These are phyloP conservation scores for Tachina lurida DNA, from an alignment of 2,888 invertebrate genomes.

Conservation along the genomic window DNA sequence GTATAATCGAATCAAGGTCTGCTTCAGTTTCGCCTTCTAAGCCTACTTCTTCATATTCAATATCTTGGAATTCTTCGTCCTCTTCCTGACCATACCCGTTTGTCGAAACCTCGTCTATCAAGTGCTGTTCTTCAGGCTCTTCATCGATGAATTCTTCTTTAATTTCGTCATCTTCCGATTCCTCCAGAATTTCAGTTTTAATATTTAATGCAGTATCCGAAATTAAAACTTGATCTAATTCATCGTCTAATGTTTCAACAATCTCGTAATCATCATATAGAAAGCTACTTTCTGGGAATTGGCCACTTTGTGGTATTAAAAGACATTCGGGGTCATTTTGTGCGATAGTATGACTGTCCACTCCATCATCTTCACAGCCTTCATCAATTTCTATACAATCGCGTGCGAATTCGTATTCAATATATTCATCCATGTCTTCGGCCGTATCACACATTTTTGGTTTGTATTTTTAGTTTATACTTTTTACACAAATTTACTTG, in stretches of 20 bases:
- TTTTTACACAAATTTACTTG: slow-evolving; percentile 11
- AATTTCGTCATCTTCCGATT: slow-evolving; percentile 54
- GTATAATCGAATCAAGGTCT: not conserved
- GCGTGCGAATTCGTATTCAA: slow-evolving; percentile 76
- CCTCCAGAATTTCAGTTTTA: slow-evolving; percentile 54
- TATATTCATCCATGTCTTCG: slow-evolving; percentile 77
- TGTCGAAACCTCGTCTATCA: slow-evolving; percentile 48
- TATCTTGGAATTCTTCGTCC: slow-evolving; percentile 45
- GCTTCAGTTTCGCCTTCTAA: slow-evolving; percentile 24
- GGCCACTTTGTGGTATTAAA: not conserved
- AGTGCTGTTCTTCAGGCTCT: slow-evolving; percentile 64
- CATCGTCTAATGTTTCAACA: slow-evolving; percentile 71
- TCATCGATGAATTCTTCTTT: slow-evolving; percentile 53
- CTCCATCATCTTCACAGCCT: slow-evolving; percentile 50
- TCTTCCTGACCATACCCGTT: slow-evolving; percentile 40
- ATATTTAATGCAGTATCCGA: slow-evolving; percentile 41
- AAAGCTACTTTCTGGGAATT: slow-evolving; percentile 55
- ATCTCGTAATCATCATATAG: slow-evolving; percentile 68
- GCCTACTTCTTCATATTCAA: slow-evolving; percentile 53
- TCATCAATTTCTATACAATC: slow-evolving; percentile 70
- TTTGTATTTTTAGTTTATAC: slow-evolving; percentile 10
- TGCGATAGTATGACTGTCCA: not conserved
- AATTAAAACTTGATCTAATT: slow-evolving; percentile 36
- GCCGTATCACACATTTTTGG: slow-evolving; percentile 70
- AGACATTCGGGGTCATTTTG: slow-evolving; percentile 13